These are phyloP conservation scores for Phataginus tetradactyla DNA, from an alignment of 2,797 vertebrate species.

Conservation along the genomic window DNA sequence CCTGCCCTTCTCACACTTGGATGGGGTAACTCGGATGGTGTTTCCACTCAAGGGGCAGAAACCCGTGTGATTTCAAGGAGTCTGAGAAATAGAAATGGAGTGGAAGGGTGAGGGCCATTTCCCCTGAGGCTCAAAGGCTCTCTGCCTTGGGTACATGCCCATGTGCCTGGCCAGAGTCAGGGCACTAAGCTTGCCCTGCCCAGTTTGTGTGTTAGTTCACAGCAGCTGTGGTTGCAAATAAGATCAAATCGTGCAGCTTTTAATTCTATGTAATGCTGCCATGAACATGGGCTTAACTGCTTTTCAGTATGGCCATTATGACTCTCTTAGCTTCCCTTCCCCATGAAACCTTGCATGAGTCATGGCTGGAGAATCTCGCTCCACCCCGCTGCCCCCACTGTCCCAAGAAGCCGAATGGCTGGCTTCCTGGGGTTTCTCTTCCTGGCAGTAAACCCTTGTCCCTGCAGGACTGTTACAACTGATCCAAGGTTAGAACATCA, in stretches of 20 bases:
- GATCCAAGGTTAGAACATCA: slow-evolving; percentile 20
- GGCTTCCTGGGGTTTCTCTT: slow-evolving; percentile 75
- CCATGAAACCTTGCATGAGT: slow-evolving; percentile 65
- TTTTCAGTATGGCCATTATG: slow-evolving; percentile 60
- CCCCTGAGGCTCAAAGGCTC: not conserved
- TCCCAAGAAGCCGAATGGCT: slow-evolving; percentile 42
- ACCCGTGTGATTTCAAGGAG: not conserved
- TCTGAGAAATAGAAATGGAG: not conserved
- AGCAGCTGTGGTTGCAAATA: not conserved
- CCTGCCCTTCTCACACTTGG: not conserved
- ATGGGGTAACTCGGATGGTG: fast-evolving
- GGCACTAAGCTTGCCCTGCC: not conserved
- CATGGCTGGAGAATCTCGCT: slow-evolving; percentile 65
- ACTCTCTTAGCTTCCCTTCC: slow-evolving; percentile 60
- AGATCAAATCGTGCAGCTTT: slow-evolving; percentile 10
- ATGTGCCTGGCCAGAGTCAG: not conserved
- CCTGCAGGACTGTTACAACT: slow-evolving; percentile 55
- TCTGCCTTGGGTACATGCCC: not conserved
- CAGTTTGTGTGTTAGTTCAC: not conserved
- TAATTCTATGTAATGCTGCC: slow-evolving; percentile 10
- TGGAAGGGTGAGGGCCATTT: not conserved
- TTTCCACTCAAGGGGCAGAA: not conserved
- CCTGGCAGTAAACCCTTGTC: slow-evolving; percentile 71
- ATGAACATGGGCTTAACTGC: slow-evolving; percentile 62
- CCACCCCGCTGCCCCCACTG: not conserved